Base-by-base conservation (phyloP, 2,888 invertebrate genomes). In the Malachius bipustulatus region DNA sequence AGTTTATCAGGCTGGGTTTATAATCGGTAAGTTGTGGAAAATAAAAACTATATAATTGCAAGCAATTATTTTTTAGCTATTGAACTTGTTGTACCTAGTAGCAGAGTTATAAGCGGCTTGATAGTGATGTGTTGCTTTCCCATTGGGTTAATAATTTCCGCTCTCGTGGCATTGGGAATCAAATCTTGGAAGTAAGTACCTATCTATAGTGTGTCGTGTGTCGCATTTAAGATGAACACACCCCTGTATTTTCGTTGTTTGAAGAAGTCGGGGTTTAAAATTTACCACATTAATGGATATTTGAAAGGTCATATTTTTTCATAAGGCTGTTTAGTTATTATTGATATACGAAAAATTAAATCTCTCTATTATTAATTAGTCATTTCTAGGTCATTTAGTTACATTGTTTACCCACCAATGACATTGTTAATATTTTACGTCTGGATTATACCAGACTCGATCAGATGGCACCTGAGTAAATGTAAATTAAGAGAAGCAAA, bases 51-150 rank as follows among this genome's bases (percentile, higher is more conserved):
- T n/a, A n/a, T n/a, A n/a, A 34, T 9, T 15, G 28, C 16, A 16
- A 30, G n/a, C n/a, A n/a, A n/a, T n/a, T n/a, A 45, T 40, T 10
- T 69, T 58, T 0, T 61, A 80, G 77, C 74, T 16, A 69, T 85
- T 44, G 87, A 88, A 57, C 68, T 84, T 60, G 77, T 84, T 14
- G 82, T 82, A 1, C 80, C 80, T 6, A 71, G 73, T 39, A 73
- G 75, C 33, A 68, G 87, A 24, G 78, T 82, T 12, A 57, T 83
- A 26, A 78, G 77, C 3, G 79, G 83, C 40, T 68, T 80, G 33
- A 62, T 83, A 30, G 69, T 81, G 4, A 75, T 79, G 33, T 69
- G 78, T 9, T 78, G 80, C 39, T 75, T 81, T 50, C 75, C 82
- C 0, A 48, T 77, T 16, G 84, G 85, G 1, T 77, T 80, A 52